These are phyloP conservation scores for Amphiduros pacificus DNA, from an alignment of 2,888 invertebrate genomes.

Conservation along the genomic window DNA sequence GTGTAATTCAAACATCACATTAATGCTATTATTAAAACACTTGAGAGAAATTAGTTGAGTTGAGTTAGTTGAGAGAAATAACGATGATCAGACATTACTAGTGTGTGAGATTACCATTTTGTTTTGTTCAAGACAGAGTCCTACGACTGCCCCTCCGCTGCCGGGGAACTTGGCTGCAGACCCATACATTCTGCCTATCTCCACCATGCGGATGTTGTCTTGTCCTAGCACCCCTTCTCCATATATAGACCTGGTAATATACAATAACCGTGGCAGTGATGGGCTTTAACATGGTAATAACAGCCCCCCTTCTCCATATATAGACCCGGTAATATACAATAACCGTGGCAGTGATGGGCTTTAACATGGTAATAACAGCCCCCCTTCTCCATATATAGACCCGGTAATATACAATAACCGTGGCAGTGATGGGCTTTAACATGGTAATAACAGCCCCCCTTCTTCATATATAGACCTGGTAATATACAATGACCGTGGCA, in stretches of 20 bases:
- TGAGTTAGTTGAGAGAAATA: too few species aligned
- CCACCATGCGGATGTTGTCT: constrained; percentile 26
- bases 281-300: too few species aligned
- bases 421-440: too few species aligned
- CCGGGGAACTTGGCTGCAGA: constrained; percentile 32
- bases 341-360: too few species aligned
- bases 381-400: constrained; percentile 25
- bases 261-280: too few species aligned
- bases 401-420: constrained; percentile 11
- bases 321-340: constrained; percentile 11
- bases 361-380: too few species aligned
- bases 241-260: constrained; percentile 22
- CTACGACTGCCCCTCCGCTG: constrained; percentile 31
- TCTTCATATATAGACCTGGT: constrained; percentile 28
- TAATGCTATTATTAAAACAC: too few species aligned
- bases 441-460: too few species aligned
- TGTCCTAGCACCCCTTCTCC: constrained; percentile 24
- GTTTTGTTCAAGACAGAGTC: constrained; percentile 21
- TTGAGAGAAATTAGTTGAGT: too few species aligned
- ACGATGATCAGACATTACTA: too few species aligned
- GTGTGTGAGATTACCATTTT: constrained; percentile 26
- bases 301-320: constrained; percentile 27
- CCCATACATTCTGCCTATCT: constrained; percentile 23
- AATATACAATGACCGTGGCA: neutral
- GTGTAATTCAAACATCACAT: too few species aligned